Conservation (phyloP, 2,888 invertebrate genomes). For the Nemotelus pantherinus region DNA sequence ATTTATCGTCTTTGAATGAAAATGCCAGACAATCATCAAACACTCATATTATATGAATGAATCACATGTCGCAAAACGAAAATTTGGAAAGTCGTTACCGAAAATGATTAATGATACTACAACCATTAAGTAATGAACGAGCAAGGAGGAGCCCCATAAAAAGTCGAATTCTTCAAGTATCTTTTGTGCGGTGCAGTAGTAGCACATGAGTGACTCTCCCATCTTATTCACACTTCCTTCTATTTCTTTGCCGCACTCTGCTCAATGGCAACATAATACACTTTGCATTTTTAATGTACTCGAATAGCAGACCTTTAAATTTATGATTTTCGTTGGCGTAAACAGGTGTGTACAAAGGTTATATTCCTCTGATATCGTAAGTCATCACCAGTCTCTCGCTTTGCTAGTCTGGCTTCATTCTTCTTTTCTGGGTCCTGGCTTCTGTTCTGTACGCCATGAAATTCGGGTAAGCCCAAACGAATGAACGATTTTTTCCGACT, state of each 20-base stretch:
- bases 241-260: background rate
- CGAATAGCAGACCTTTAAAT: conserved; percentile 28
- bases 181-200: background rate
- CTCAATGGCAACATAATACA: conserved; percentile 32
- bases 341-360: conserved; percentile 39
- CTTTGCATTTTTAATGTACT: conserved; percentile 42
- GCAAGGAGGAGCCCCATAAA: conserved; percentile 5
- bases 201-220: background rate
- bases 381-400: conserved; percentile 15
- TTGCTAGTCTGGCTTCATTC: background rate
- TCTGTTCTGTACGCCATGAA: background rate
- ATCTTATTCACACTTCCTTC: background rate
- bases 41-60: no score
- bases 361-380: conserved; percentile 33
- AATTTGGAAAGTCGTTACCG: conserved; percentile 27
- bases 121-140: conserved; percentile 37
- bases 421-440: background rate
- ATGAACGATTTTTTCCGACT: no score
- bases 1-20: no score
- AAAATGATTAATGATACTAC: conserved; percentile 40
- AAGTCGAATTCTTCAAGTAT: conserved; percentile 11
- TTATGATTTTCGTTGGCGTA: conserved; percentile 14
- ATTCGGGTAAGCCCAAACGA: no score
- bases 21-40: no score
- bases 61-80: background rate